Conservation (phyloP, 2,888 invertebrate species). For the Rhagonycha fulva region DNA sequence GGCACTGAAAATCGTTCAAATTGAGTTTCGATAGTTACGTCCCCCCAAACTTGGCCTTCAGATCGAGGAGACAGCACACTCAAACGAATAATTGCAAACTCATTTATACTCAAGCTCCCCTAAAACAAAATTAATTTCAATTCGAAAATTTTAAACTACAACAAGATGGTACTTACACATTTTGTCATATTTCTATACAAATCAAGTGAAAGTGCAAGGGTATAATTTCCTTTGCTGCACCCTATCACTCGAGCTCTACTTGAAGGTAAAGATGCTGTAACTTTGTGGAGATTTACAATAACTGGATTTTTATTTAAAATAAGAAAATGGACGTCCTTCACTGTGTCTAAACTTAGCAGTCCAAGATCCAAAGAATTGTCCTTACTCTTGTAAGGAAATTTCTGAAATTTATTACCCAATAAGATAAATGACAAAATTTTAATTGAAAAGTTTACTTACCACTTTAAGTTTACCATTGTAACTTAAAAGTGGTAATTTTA, state of each 20-base stretch:
- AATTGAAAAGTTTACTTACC: slow-evolving; percentile 49
- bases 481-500: slow-evolving; percentile 70
- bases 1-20: slow-evolving; percentile 71
- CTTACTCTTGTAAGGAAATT: slow-evolving; percentile 50
- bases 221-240: slow-evolving; percentile 59
- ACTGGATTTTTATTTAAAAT: slow-evolving; percentile 78
- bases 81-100: slow-evolving; percentile 73
- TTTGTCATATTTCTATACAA: slow-evolving; percentile 52
- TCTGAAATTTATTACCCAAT: slow-evolving; percentile 40
- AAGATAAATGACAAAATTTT: background rate
- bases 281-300: slow-evolving; percentile 64
- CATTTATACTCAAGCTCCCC: slow-evolving; percentile 61
- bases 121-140: slow-evolving; percentile 43
- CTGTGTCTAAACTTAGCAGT: slow-evolving; percentile 65
- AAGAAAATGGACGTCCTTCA: slow-evolving; percentile 72
- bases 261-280: slow-evolving; percentile 64
- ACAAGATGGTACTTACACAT: slow-evolving; percentile 48
- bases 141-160: background rate
- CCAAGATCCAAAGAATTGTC: slow-evolving; percentile 65
- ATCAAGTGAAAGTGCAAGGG: slow-evolving; percentile 48
- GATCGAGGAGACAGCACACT: slow-evolving; percentile 69
- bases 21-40: slow-evolving; percentile 73
- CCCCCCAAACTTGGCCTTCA: slow-evolving; percentile 70
- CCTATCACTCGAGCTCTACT: slow-evolving; percentile 65
- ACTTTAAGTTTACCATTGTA: slow-evolving; percentile 73